Evolutionary conservation across 2,888 invertebrate genomes (phyloP).

Genomic region (Tolmerus cingulatus): DNA sequence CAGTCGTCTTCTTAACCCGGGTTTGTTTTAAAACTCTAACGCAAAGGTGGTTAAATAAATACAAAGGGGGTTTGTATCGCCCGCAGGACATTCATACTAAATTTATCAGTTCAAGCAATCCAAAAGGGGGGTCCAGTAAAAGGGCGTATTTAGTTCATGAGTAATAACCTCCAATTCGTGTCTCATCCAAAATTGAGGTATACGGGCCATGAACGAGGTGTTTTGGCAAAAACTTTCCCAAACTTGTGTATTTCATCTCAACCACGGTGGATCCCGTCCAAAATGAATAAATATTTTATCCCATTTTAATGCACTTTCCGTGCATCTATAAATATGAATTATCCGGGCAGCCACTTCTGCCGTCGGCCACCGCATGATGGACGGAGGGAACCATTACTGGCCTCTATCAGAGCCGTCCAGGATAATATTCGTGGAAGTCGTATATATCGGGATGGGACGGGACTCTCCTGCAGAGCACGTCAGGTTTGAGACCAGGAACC

Average conservation of each 20-base stretch:
- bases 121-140: neutral
- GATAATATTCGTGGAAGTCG: neutral
- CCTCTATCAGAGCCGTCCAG: neutral
- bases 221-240: neutral
- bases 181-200: neutral
- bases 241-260: neutral
- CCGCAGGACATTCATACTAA: neutral
- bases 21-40: neutral
- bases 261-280: neutral
- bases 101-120: neutral
- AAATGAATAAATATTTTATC: slow-evolving; percentile 34
- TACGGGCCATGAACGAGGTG: neutral
- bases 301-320: slow-evolving; percentile 34
- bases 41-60: neutral
- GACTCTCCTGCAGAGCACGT: neutral
- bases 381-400: neutral
- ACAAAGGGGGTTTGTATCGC: neutral
- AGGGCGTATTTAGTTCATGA: neutral
- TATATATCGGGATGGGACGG: neutral
- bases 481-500: neutral
- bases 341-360: neutral
- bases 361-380: neutral
- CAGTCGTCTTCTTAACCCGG: neutral
- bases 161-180: neutral
- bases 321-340: slow-evolving; percentile 40